These are phyloP conservation scores for Choreutis nemorana DNA, from an alignment of 2,888 invertebrate species.

Conservation along the genomic window DNA sequence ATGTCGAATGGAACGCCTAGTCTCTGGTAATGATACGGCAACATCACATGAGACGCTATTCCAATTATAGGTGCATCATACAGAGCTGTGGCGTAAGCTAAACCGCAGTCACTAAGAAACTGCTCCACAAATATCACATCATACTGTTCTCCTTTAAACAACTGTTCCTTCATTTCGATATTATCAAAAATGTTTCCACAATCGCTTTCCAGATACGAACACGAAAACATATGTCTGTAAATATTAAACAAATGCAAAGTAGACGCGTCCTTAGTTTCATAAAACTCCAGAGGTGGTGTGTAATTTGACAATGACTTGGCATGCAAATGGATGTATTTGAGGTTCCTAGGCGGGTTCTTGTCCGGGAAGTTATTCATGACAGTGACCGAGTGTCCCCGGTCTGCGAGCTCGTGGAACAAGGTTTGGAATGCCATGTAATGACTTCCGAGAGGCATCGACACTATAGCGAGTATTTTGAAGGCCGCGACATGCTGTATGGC, in stretches of 20 bases:
- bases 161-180: conserved; percentile 22
- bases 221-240: conserved; percentile 16
- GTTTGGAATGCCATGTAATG: conserved; percentile 71
- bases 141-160: conserved; percentile 24
- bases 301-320: conserved; percentile 7
- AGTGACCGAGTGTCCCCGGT: conserved; percentile 68
- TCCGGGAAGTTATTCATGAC: conserved; percentile 69
- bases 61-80: conserved; percentile 58
- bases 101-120: conserved; percentile 49
- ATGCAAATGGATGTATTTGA: conserved; percentile 60
- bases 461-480: conserved; percentile 56
- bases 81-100: conserved; percentile 35
- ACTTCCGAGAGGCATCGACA: conserved; percentile 68
- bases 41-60: conserved; percentile 51
- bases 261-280: conserved; percentile 16
- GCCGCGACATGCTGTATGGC: conserved; percentile 29
- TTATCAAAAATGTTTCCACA: conserved; percentile 35
- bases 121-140: conserved; percentile 56
- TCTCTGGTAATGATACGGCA: conserved; percentile 51
- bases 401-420: conserved; percentile 62
- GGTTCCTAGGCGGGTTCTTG: conserved; percentile 40
- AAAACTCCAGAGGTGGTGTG: conserved; percentile 16
- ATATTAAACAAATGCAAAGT: conserved; percentile 17
- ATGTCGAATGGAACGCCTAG: conserved; percentile 56
- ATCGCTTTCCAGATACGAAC: conserved; percentile 11